Evolutionary conservation across 1,140 invertebrate genomes (phyloP), one percentile per base, ranked within the genome.

Genomic region (Drosophila watanabei): DNA sequence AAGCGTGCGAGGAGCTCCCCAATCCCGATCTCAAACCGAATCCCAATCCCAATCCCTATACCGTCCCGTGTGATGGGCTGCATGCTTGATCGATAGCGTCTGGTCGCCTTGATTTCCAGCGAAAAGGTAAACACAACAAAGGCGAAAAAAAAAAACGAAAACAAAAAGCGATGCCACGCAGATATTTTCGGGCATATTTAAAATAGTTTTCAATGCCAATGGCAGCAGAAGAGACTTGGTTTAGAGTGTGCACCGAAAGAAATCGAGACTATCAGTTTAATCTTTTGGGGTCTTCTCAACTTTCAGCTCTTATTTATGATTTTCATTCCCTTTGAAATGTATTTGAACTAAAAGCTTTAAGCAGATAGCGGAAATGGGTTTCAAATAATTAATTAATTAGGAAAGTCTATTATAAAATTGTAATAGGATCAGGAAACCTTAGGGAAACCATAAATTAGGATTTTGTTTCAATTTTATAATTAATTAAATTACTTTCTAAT

Each of bases 141-240:
- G 62, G 77, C 48, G 20, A 58, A 58, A 77, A 76, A 76, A 76
- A 61, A 70, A 49, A 49, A 14, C 33, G 43, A 77, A 84, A 56
- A 82, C 73, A 82, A 84, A 89, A 75, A 81, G 64, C 83, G 72
- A 89, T 88, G 66, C 83, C 56, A 70, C 37, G 54, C 64, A 71
- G 80, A 88, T 89, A 84, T 84, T 66, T 89, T 85, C 41, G 49
- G 61, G 81, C 54, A 89, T 89, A 76, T 72, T 85, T 89, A 66
- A 56, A 89, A 89, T 90, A 90, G 62, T 89, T 85, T 90, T 89
- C 85, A 89, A 89, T 88, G 84, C 81, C 84, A 85, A 83, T 65
- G 70, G 45, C 60, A 70, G 57, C 49, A 13, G 39, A 37, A 51
- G 32, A 41, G 28, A 75, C 48, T 39, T 59, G 39, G 37, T 35